phyloP scores from a whole-genome alignment of 2,113 vertebrate species.

The Hypocryptadius cinnamomeus region DNA sequence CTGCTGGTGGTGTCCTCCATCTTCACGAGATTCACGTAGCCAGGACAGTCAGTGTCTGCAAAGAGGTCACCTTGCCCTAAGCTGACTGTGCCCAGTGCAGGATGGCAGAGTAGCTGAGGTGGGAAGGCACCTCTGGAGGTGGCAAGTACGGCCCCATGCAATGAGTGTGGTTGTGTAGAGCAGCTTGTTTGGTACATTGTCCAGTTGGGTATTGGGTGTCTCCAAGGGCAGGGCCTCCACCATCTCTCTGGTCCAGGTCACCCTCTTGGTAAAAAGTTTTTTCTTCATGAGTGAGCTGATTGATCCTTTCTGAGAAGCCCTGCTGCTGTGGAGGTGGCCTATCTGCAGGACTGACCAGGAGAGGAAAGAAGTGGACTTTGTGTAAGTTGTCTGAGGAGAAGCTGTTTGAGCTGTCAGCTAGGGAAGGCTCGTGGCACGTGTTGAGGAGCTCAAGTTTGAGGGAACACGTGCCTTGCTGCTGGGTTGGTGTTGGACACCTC shows the following conservation, averaged over 20 bases:
- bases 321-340: neutral
- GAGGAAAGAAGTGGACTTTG: neutral
- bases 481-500: neutral
- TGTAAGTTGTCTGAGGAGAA: neutral
- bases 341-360: neutral
- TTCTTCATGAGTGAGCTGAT: neutral
- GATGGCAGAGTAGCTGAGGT: neutral
- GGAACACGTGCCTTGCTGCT: neutral
- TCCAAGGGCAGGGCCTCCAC: neutral
- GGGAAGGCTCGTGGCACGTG: neutral
- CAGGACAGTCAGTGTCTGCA: neutral
- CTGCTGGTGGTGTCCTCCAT: neutral
- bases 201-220: neutral
- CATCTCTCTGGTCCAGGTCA: neutral
- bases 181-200: neutral
- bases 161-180: neutral
- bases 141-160: neutral
- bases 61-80: neutral
- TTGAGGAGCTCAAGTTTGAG: neutral
- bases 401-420: neutral
- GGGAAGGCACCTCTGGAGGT: neutral
- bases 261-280: neutral
- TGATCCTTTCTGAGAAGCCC: neutral
- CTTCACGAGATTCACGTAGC: accelerated
- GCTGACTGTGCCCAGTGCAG: neutral